Percentiles rank a stretch among this genome's conserved stretches.
phyloP scores from a whole-genome alignment of 2,888 invertebrate genomes.

The Meliscaeva auricollis region DNA sequence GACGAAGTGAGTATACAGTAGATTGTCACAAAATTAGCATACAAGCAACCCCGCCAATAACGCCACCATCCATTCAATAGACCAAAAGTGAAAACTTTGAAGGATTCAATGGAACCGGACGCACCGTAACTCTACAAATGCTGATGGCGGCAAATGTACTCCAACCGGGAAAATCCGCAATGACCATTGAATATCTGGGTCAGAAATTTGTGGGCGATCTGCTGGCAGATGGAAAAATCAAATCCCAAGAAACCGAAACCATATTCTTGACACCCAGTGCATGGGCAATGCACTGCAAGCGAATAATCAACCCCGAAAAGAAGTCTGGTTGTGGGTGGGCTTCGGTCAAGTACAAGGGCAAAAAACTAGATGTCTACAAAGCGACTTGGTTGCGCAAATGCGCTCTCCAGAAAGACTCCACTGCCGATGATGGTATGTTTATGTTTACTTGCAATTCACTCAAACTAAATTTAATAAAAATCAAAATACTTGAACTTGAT shows the following conservation, averaged over 20 bases:
- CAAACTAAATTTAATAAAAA: too few species aligned
- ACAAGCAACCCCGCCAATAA: slow-evolving; percentile 49
- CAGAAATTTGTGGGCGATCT: slow-evolving; percentile 95
- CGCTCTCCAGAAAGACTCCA: slow-evolving; percentile 86
- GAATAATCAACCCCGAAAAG: slow-evolving; percentile 95
- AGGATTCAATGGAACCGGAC: slow-evolving; percentile 85
- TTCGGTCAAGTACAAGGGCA: slow-evolving; percentile 94
- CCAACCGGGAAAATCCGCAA: slow-evolving; percentile 91
- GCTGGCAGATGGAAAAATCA: slow-evolving; percentile 93
- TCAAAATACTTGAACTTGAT: background rate
- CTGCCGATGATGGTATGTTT: slow-evolving; percentile 80
- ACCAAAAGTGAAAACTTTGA: slow-evolving; percentile 82
- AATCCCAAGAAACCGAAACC: slow-evolving; percentile 94
- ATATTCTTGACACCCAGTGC: slow-evolving; percentile 95
- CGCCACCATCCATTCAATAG: slow-evolving; percentile 41
- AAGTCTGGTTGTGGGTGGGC: slow-evolving; percentile 98
- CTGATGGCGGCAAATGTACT: slow-evolving; percentile 93
- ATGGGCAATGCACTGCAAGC: slow-evolving; percentile 96
- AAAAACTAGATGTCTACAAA: slow-evolving; percentile 95
- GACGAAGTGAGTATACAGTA: slow-evolving; percentile 83
- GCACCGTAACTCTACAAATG: slow-evolving; percentile 93
- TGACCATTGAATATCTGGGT: slow-evolving; percentile 96
- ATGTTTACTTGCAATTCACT: slow-evolving; percentile 60
- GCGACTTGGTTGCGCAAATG: slow-evolving; percentile 92
- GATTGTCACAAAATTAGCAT: slow-evolving; percentile 41